These are phyloP conservation scores for Drosophila insularis DNA, from an alignment of 1,140 invertebrate genomes.

Conservation along the genomic window DNA sequence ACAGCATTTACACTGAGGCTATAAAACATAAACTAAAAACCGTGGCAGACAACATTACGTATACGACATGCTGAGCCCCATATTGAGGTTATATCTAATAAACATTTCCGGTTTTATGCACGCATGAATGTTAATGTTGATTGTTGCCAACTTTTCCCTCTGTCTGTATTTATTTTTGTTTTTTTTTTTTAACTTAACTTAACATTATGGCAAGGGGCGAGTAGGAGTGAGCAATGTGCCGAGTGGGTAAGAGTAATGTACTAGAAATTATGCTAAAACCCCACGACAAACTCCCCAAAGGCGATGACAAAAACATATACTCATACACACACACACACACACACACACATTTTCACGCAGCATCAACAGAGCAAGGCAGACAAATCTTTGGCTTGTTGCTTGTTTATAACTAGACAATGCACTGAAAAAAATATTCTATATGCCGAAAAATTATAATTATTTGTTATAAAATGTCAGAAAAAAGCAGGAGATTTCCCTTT, in stretches of 20 bases:
- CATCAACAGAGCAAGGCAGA: slow-evolving; percentile 3
- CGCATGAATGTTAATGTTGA: slow-evolving; percentile 74
- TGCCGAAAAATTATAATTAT: too few species aligned
- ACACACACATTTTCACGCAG: slow-evolving; percentile 1
- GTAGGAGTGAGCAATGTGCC: not conserved
- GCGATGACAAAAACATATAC: slow-evolving; percentile 36
- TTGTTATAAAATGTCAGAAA: too few species aligned
- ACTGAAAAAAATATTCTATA: slow-evolving; percentile 3
- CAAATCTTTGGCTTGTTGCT: slow-evolving; percentile 41
- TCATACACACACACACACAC: slow-evolving; percentile 21
- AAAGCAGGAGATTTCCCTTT: too few species aligned
- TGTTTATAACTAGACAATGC: slow-evolving; percentile 51
- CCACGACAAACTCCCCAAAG: slow-evolving; percentile 33
- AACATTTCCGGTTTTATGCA: slow-evolving; percentile 65
- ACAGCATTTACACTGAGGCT: not conserved
- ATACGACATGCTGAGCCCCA: slow-evolving; percentile 42
- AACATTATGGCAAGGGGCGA: slow-evolving; percentile 36
- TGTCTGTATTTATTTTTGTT: not conserved
- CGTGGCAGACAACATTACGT: slow-evolving; percentile 38
- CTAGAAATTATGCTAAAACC: slow-evolving; percentile 66
- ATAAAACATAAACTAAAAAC: slow-evolving; percentile 13
- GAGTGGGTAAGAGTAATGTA: slow-evolving; percentile 48
- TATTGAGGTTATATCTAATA: slow-evolving; percentile 65
- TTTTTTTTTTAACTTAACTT: slow-evolving; percentile 30
- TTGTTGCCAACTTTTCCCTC: slow-evolving; percentile 57